Percentiles rank a stretch among this genome's conserved stretches.
These are phyloP conservation scores for Bombus confusus DNA, from an alignment of 1,140 invertebrate genomes.

Conservation along the genomic window DNA sequence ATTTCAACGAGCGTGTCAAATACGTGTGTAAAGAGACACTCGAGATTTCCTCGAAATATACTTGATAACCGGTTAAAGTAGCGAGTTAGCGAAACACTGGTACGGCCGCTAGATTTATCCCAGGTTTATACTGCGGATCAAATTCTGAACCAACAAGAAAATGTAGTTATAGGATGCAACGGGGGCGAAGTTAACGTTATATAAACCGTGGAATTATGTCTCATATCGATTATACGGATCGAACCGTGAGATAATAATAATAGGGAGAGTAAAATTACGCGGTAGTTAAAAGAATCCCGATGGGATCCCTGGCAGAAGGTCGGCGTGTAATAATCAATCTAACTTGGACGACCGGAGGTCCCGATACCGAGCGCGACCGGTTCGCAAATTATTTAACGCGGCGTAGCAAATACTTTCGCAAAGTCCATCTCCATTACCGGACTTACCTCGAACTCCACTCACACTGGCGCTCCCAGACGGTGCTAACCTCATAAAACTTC, in stretches of 20 bases:
- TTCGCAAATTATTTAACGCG: slow-evolving; percentile 47
- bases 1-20: too few species aligned
- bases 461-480: neutral
- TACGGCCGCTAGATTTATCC: neutral
- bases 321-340: slow-evolving; percentile 19
- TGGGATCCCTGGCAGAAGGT: neutral
- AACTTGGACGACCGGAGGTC: neutral
- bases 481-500: slow-evolving; percentile 47
- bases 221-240: too few species aligned
- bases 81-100: neutral
- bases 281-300: neutral
- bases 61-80: neutral
- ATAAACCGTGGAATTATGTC: too few species aligned
- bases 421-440: slow-evolving; percentile 41
- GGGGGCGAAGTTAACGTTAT: too few species aligned
- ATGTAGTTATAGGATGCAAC: too few species aligned
- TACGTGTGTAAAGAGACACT: too few species aligned
- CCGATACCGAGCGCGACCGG: neutral
- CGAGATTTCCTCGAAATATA: neutral
- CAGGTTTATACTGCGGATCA: neutral
- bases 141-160: neutral
- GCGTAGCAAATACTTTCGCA: slow-evolving; percentile 33
- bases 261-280: neutral
- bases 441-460: slow-evolving; percentile 35
- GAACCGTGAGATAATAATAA: neutral